Evolutionary conservation across 2,113 vertebrate species (phyloP), one percentile per base, ranked within the genome.

Genomic region (Dolichotis patagonum): DNA sequence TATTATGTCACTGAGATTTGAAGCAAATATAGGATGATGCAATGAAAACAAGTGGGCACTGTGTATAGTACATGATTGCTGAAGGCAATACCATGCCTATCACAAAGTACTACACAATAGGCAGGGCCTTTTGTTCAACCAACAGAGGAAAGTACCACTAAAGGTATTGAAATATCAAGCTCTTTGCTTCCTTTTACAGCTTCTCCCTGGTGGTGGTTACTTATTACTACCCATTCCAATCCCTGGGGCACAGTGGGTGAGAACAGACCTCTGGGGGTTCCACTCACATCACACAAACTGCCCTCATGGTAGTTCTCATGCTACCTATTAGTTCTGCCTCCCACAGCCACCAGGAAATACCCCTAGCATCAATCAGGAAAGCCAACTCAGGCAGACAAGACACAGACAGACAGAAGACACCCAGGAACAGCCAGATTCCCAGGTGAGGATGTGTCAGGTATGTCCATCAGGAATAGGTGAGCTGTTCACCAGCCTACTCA

Each of bases 1-100:
- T 97, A 98, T 97, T 98, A 98, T 90, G 96, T 94, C 90, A 94
- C 95, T 92, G 86, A 97, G 58, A 93, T 85, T 41, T 80, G 96
- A 96, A 88, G 95, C 94, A 96, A 90, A 97, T 92, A 95, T 63
- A 96, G 87, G 92, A 84, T 91, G 85, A 91, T 78, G 81, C 88
- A 90, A 95, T 92, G 93, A n/a, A 85, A 98, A 97, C 97, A 95
- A 98, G 96, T 75, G 73, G 96, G 94, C 85, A 81, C 85, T 96
- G 95, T 95, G 96, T 86, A 96, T 38, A 96, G 90, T 46, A 75
- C 92, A 94, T 81, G 95, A 97, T 22, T 96, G 92, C 96, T 88
- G 85, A 85, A 96, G 81, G 60, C 20, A 97, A 82, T 78, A 85
- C 82, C 43, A 69, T 30, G 92, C 67, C 89, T 93, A 16, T 92